Evolutionary conservation across 1,140 invertebrate species (phyloP).

Genomic region (Sweltsa coloradensis): DNA sequence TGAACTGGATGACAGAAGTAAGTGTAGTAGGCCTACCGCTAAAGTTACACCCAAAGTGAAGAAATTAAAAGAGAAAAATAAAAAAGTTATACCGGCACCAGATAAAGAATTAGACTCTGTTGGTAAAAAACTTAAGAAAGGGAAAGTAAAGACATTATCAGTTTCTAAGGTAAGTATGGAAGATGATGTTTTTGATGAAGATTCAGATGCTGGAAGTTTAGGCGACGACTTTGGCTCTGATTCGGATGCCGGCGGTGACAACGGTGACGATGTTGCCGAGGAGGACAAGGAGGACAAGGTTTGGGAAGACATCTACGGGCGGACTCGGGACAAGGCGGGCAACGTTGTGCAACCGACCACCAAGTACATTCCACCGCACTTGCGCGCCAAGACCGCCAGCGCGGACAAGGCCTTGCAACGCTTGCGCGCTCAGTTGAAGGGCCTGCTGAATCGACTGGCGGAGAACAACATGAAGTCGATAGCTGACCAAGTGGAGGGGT

Average conservation of each 20-base stretch:
- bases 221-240: too few species aligned
- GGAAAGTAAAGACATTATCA: too few species aligned
- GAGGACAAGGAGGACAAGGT: constrained; percentile 22
- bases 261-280: constrained; percentile 14
- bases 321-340: constrained; percentile 66
- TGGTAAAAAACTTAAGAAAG: too few species aligned
- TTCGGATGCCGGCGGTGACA: constrained; percentile 15
- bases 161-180: too few species aligned
- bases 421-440: constrained; percentile 71
- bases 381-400: constrained; percentile 37
- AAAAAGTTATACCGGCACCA: too few species aligned
- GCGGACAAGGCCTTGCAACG: constrained; percentile 39
- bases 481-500: constrained; percentile 50
- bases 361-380: constrained; percentile 75
- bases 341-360: constrained; percentile 48
- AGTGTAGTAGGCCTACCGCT: too few species aligned
- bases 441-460: constrained; percentile 75
- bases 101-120: too few species aligned
- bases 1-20: too few species aligned
- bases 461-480: constrained; percentile 82
- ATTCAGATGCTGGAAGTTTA: too few species aligned
- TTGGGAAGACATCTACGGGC: constrained; percentile 92
- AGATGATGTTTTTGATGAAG: too few species aligned
- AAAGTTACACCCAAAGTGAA: too few species aligned
- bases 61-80: too few species aligned